Evolutionary conservation across 2,113 vertebrate species (phyloP), one percentile per base, ranked within the genome.

Genomic region (Microcebus murinus): DNA sequence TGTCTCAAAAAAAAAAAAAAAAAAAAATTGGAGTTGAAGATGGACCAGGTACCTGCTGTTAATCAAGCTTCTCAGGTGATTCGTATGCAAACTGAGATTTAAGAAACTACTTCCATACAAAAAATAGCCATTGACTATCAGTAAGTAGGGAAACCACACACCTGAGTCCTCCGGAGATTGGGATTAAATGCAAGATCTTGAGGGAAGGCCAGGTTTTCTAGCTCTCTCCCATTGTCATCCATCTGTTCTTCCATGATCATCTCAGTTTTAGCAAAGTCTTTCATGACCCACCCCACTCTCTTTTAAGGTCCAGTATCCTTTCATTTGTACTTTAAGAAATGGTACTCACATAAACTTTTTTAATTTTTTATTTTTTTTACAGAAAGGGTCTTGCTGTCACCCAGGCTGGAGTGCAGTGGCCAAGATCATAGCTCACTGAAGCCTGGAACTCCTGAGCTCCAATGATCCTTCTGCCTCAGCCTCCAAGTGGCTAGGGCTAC

Each of bases 71-170:
- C 8, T 52, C 48, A 52, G 57, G 55, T 52, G 36, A 87, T 91
- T 93, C 34, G 79, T 74, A 88, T 31, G 77, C 42, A 96, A 94
- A 81, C 11, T 80, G 87, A 80, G 23, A 8, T 39, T 57, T 77
- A 83, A 67, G 52, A 65, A 85, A 81, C 42, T 42, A 68, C 31
- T 63, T 29, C 27, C 7, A 13, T 39, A 55, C 31, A 70, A 81
- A 57, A 61, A 94, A 57, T 25, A 88, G 87, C 5, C 50, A 29
- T 15, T 63, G 29, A 84, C 25, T 27, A 11, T 82, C 36, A 27
- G 83, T 59, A 91, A 74, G 29, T 11, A 67, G 21, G 21, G 52
- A 55, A 95, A 87, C 20, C 45, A 76, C 48, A 27, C 4, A 80
- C 48, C 45, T 31, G 34, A 79, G 20, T 3, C 55, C 68, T 39